phyloP scores from a whole-genome alignment of 1,140 invertebrate species.

The Acromyrmex charruanus region DNA sequence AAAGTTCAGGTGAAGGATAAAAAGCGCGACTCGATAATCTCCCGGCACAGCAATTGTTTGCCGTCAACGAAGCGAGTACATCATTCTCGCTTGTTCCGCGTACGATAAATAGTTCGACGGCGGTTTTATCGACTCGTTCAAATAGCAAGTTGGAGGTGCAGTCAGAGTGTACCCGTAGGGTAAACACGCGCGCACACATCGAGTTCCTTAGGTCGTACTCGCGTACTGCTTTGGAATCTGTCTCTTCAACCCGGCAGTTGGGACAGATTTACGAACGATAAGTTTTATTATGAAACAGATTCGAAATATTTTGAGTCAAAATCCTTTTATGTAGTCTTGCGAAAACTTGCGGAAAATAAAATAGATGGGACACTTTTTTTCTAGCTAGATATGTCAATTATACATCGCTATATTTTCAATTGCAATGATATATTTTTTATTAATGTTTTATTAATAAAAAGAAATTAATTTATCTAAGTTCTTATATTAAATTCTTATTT shows the following conservation, averaged over 20 bases:
- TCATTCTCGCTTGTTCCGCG: conserved; percentile 62
- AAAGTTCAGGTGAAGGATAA: neutral
- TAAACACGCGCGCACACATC: conserved; percentile 73
- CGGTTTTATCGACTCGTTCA: conserved; percentile 80
- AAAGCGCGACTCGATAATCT: conserved; percentile 75
- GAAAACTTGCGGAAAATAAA: neutral
- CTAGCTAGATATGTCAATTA: neutral
- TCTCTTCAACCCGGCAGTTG: conserved; percentile 40
- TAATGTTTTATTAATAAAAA: neutral
- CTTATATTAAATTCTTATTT: neutral
- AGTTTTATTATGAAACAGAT: neutral
- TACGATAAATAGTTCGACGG: conserved; percentile 79
- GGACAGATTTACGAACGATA: neutral
- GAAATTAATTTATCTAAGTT: neutral
- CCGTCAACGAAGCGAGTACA: neutral
- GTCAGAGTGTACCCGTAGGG: conserved; percentile 59
- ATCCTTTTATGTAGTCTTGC: neutral
- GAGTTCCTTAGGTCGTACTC: conserved; percentile 64
- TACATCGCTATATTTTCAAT: neutral
- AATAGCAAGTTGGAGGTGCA: conserved; percentile 79
- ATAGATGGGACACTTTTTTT: neutral
- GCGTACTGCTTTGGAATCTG: conserved; percentile 59
- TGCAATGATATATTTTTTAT: neutral
- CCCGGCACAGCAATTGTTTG: conserved; percentile 68
- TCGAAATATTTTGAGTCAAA: neutral